Base-by-base conservation (phyloP, 2,888 invertebrate species). In the Eudemis profundana region DNA sequence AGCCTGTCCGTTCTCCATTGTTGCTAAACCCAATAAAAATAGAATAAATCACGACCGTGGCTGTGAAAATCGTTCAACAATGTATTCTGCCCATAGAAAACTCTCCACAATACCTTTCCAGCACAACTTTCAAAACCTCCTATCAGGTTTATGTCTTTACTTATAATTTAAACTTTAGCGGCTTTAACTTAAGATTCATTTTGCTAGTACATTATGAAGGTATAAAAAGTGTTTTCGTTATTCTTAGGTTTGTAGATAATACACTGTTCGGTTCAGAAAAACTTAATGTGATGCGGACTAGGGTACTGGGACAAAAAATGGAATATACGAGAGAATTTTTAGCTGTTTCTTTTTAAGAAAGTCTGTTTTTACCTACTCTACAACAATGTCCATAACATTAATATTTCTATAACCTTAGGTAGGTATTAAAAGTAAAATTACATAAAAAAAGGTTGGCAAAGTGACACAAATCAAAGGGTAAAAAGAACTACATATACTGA, bases 11-110 rank as follows among this genome's bases (percentile, higher is more conserved):
- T 61, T 61, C 42, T 21, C 61, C 33, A 61, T 61, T 61, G 61
- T 61, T 21, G 36, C 5, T 29, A 29, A 46, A 42, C 21, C 61
- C 61, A 44, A 61, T 51, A 61, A 61, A 61, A 61, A 51, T 51
- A 51, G 51, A 61, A 61, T 61, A 61, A 57, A 57, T 57, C 64
- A 64, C 64, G 64, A 64, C 36, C 50, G 40, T 15, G 44, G 61
- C 50, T 42, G 44, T 57, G 50, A 57, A 64, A 57, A 57, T 50
- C 57, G 56, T 21, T 38, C 17, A 36, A 62, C 62, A 42, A 38
- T 59, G 42, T 36, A 27, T 49, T 56, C 19, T 19, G 38, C 17
- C 44, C 36, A 64, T 57, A 64, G 50, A 57, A 47, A 57, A 63
- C 29, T 47, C 14, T 17, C 27, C 4, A 64, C 64, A 64, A 64